Conservation (phyloP, 2,797 vertebrate species). For the Diceros bicornis region DNA sequence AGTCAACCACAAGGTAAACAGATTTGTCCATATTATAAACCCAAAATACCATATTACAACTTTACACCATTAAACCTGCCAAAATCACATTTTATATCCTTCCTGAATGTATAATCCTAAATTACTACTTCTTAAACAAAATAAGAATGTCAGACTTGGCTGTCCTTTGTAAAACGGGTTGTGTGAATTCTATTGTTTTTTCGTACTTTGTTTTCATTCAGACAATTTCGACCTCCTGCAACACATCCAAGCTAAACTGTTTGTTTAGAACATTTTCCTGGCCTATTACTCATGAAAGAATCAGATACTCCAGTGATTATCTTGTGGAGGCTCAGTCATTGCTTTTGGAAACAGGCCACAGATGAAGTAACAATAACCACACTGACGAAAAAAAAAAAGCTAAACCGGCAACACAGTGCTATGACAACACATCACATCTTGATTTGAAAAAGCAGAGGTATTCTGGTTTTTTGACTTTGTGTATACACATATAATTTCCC, state of each 20-base stretch:
- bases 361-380: slow-evolving; percentile 87
- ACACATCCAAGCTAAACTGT: not conserved
- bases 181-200: not conserved
- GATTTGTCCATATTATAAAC: slow-evolving; percentile 3
- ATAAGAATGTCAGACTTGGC: not conserved
- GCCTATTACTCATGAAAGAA: slow-evolving; percentile 73
- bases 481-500: slow-evolving; percentile 35
- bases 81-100: not conserved
- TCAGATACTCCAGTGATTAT: slow-evolving; percentile 85
- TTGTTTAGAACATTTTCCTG: slow-evolving; percentile 51
- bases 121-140: slow-evolving; percentile 28
- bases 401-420: slow-evolving; percentile 86
- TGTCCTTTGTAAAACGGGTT: not conserved
- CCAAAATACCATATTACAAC: not conserved
- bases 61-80: not conserved
- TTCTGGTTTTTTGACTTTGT: slow-evolving; percentile 22
- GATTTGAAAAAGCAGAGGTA: slow-evolving; percentile 80
- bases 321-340: slow-evolving; percentile 78
- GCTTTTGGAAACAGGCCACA: slow-evolving; percentile 86
- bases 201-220: slow-evolving; percentile 43
- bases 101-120: not conserved
- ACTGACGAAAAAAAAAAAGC: slow-evolving; percentile 61
- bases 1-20: slow-evolving; percentile 52
- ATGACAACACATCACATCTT: slow-evolving; percentile 86
- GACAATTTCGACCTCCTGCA: not conserved